Percentiles rank a stretch among this genome's conserved stretches.
Conservation (phyloP, 2,113 vertebrate genomes). For the Eulemur macaco region DNA sequence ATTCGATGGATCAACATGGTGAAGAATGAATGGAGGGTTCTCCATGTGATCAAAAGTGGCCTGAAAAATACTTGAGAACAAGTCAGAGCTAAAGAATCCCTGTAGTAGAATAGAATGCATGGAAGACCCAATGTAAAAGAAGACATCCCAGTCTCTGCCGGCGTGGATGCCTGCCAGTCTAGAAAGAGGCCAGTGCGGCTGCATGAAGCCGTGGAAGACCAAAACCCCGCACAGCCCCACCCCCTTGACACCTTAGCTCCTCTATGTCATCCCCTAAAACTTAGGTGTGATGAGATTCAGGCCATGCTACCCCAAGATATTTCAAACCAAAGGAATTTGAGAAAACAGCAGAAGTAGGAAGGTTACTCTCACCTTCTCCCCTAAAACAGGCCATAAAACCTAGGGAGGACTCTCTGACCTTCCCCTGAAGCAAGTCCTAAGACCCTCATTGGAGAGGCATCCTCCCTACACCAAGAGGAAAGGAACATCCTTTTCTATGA, state of each 20-base stretch:
- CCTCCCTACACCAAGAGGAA: background rate
- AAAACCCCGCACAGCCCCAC: fast-evolving
- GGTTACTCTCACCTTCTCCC: background rate
- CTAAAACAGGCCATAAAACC: no score
- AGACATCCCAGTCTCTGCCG: background rate
- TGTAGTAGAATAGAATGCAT: background rate
- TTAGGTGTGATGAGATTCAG: background rate
- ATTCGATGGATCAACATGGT: background rate
- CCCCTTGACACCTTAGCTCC: background rate
- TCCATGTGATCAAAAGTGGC: background rate
- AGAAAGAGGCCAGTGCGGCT: background rate
- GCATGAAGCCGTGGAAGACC: fast-evolving
- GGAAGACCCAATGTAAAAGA: background rate
- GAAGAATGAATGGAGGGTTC: background rate
- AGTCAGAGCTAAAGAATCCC: background rate
- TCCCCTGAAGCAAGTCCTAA: background rate
- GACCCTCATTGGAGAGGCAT: background rate
- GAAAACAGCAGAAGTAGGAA: background rate
- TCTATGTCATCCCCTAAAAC: background rate
- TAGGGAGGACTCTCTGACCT: background rate
- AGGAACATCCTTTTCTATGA: background rate
- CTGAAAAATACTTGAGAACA: background rate
- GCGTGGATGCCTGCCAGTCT: no score
- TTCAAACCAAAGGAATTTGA: background rate
- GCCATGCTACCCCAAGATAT: background rate